A percentile compares a stretch with the other conserved stretches of the same genome.
Conservation (phyloP, 2,888 invertebrate genomes). For the Agrilus cyanescens region DNA sequence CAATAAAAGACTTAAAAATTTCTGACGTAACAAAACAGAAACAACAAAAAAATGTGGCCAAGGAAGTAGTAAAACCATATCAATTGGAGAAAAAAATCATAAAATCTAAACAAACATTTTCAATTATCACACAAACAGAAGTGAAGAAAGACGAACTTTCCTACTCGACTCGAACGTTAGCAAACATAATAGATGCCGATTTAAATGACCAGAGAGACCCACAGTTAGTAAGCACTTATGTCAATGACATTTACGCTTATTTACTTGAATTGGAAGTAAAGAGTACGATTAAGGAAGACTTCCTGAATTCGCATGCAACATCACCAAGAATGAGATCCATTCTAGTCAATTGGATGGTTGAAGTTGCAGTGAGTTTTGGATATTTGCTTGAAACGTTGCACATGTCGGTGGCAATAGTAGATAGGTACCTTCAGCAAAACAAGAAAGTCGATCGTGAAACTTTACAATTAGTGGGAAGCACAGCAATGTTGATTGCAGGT, state of each 20-base stretch:
- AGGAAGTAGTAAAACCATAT: too few species aligned
- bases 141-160: too few species aligned
- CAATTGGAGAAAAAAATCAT: too few species aligned
- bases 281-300: constrained; percentile 51
- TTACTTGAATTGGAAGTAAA: constrained; percentile 61
- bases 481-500: constrained; percentile 80
- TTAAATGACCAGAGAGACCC: constrained; percentile 57
- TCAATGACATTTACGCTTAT: constrained; percentile 81
- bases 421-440: constrained; percentile 73
- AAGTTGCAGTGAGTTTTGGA: constrained; percentile 79
- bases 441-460: constrained; percentile 24
- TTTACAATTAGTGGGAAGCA: constrained; percentile 80
- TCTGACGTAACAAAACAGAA: too few species aligned
- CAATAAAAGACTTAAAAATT: too few species aligned
- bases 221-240: constrained; percentile 70
- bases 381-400: constrained; percentile 82
- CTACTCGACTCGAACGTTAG: too few species aligned
- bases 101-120: too few species aligned
- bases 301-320: constrained; percentile 51
- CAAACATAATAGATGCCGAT: constrained; percentile 5
- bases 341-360: constrained; percentile 88
- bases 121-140: too few species aligned
- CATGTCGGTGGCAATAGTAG: constrained; percentile 75
- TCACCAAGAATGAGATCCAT: constrained; percentile 80
- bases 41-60: too few species aligned